Percentiles rank a stretch among this genome's conserved stretches.
phyloP scores from a whole-genome alignment of 2,797 vertebrate genomes.

The Bovichtus diacanthus region DNA sequence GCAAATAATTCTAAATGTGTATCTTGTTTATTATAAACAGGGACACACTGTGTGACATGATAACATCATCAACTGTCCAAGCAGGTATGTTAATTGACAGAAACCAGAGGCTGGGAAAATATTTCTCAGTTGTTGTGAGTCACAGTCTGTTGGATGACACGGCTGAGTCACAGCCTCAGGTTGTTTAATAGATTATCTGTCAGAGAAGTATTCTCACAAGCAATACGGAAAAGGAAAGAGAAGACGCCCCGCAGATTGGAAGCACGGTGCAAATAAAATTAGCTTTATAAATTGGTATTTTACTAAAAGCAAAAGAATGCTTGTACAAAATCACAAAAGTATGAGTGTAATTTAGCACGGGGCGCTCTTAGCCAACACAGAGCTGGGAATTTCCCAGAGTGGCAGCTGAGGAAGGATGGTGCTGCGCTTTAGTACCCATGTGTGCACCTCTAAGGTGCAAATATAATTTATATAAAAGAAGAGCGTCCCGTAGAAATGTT shows the following conservation, averaged over 20 bases:
- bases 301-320: neutral
- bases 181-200: slow-evolving; percentile 17
- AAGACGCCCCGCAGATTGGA: too few species aligned
- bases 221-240: neutral
- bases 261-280: too few species aligned
- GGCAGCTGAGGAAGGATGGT: neutral
- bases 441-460: neutral
- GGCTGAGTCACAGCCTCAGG: slow-evolving; percentile 46
- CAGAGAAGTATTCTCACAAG: neutral
- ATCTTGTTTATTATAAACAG: neutral
- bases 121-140: slow-evolving; percentile 44
- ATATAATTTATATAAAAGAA: neutral
- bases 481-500: neutral
- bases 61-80: slow-evolving; percentile 21
- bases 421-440: neutral
- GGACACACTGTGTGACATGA: neutral
- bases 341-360: too few species aligned
- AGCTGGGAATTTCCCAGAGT: too few species aligned
- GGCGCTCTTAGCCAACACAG: too few species aligned
- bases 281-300: neutral
- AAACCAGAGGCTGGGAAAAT: slow-evolving; percentile 57
- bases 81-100: slow-evolving; percentile 46
- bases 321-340: too few species aligned
- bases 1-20: neutral
- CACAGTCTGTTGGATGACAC: slow-evolving; percentile 22